Conservation (phyloP, 2,888 invertebrate genomes). For the Melieria omissa region DNA sequence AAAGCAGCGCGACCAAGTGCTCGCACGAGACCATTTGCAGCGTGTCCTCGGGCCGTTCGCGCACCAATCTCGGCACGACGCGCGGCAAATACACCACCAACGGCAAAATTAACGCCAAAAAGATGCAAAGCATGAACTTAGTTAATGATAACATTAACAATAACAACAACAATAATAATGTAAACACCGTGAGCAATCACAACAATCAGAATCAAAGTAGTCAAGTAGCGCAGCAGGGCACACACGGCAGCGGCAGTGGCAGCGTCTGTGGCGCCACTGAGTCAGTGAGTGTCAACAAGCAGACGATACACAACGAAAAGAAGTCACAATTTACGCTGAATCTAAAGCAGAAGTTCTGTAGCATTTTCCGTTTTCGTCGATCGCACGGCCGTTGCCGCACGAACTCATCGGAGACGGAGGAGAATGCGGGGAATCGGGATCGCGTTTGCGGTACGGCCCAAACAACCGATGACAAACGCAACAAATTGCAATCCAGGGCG, state of each 20-base stretch:
- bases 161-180: constrained; percentile 50
- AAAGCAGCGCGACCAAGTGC: constrained; percentile 57
- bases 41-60: constrained; percentile 55
- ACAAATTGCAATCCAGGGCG: constrained; percentile 74
- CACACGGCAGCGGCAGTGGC: constrained; percentile 18
- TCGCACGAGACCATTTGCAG: constrained; percentile 60
- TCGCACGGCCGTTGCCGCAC: constrained; percentile 60
- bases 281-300: constrained; percentile 7
- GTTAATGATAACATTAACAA: constrained; percentile 51
- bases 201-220: constrained; percentile 39
- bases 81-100: constrained; percentile 34
- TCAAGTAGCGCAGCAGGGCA: constrained; percentile 27
- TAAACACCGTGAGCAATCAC: constrained; percentile 43
- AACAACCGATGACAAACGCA: constrained; percentile 57
- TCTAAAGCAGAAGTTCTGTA: constrained; percentile 86
- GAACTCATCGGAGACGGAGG: constrained; percentile 46
- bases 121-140: constrained; percentile 40
- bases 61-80: constrained; percentile 49
- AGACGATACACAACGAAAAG: constrained; percentile 66
- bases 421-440: constrained; percentile 46
- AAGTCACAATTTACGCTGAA: constrained; percentile 80
- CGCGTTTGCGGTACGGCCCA: constrained; percentile 45
- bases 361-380: constrained; percentile 80
- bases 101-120: constrained; percentile 35
- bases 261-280: too few relatives aligned